Evolutionary conservation across 2,888 invertebrate species (phyloP).

Genomic region (Agelastica alni): DNA sequence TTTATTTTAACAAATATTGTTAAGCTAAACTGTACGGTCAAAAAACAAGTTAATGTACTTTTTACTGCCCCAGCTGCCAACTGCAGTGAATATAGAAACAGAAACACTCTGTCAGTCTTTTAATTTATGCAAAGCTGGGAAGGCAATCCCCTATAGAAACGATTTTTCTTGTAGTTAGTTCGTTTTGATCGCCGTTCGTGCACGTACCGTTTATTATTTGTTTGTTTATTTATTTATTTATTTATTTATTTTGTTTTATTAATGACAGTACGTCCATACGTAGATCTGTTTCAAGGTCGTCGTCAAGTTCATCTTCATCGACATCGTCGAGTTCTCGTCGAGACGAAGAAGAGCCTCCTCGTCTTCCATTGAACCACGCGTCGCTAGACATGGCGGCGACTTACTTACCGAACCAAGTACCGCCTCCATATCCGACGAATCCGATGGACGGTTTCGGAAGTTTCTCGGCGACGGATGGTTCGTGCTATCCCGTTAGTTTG

Average conservation of each 20-base stretch:
- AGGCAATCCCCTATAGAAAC: no score
- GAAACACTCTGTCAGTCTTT: no score
- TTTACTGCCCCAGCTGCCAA: no score
- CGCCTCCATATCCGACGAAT: constrained; percentile 62
- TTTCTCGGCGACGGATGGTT: constrained; percentile 59
- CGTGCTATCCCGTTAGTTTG: constrained; percentile 66
- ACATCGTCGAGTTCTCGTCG: constrained; percentile 61
- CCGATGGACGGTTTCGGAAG: constrained; percentile 64
- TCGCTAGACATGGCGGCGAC: constrained; percentile 44
- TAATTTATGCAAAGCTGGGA: no score
- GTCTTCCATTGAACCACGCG: constrained; percentile 49
- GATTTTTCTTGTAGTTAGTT: no score
- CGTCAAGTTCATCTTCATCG: constrained; percentile 56
- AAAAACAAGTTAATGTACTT: no score
- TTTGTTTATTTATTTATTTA: no score
- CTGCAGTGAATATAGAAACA: no score
- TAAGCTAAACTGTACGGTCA: no score
- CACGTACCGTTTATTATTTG: no score
- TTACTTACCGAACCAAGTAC: constrained; percentile 47
- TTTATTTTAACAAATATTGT: no score
- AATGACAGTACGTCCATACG: constrained; percentile 6
- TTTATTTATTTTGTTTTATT: constrained; percentile 2
- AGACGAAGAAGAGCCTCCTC: constrained; percentile 50
- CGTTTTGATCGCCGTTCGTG: no score
- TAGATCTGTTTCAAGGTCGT: constrained; percentile 55